Evolutionary conservation across 2,113 vertebrate species (phyloP), one percentile per base, ranked within the genome.

Genomic region (Taxidea taxus): DNA sequence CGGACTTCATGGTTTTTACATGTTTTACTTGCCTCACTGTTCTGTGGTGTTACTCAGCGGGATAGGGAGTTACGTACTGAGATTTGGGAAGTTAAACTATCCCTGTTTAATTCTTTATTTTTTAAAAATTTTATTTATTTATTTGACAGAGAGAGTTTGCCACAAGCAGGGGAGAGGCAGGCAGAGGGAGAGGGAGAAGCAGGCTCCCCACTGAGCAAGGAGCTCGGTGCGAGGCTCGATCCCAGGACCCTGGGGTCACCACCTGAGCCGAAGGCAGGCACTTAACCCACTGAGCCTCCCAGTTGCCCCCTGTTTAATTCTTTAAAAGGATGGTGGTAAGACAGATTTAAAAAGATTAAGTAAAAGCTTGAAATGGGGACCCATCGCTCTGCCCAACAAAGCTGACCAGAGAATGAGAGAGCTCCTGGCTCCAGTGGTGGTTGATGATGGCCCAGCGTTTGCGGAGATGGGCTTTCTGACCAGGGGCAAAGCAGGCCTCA

Each of bases 361-460:
- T 34, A 49, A 72, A 49, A 77, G 9, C 29, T 86, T 84, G n/a
- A 18, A 25, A 23, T 66, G 18, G 42, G 44, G 34, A 14, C n/a
- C 6, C 10, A n/a, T 62, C 27, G 44, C 58, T 23, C 68, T 15
- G 12, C 16, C 20, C 37, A 56, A 39, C 34, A 31, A 31, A 80
- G 47, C 31, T 7, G 8, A 39, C 12, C 56, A 7, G 31, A 27
- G 39, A 18, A 37, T 58, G 39, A n/a, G n/a, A 4, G 44, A 4
- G 15, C 64, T 31, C 44, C 70, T 27, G 15, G 10, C 31, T 42
- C 23, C 51, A 3, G 7, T 16, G 10, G 15, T 12, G 49, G 64
- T 0, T 0, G 37, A 11, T 0, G 2, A 13, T 8, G 56, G n/a
- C 68, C 27, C 54, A 11, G 21, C 23, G 27, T 47, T 25, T 0